Evolutionary conservation across 2,113 vertebrate genomes (phyloP), one percentile per base, ranked within the genome.

Genomic region (Xiphias gladius): DNA sequence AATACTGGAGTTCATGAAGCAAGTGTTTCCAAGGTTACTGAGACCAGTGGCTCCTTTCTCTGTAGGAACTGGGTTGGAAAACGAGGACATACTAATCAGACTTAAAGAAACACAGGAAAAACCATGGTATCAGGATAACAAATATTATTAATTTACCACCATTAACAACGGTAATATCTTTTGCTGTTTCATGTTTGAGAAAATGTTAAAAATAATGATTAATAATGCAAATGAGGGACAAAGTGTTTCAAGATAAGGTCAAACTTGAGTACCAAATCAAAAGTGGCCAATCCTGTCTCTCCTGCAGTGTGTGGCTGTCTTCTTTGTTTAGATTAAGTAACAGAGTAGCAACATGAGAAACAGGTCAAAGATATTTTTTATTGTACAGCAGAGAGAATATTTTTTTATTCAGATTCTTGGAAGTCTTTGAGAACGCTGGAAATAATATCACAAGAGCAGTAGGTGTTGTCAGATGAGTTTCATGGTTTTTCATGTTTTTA

Each of bases 1-100:
- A 93, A 99, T 99, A 73, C 98, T 99, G 67, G 98, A 99, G 92
- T 99, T 99, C 98, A 99, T 99, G 92, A 99, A 99, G 87, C 98
- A 99, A 0, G 98, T 99, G 91, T 99, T 99, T 41, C 98, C 98
- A 76, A 99, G 95, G 87, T 99, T 99, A 94, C 98, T 99, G 84
- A 99, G 95, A 58, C 98, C 98, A 4, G 98, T 99, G 46, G 98
- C 98, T 71, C 98, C 98, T 67, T 99, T 99, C 93, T 99, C 98
- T 66, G 98, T 99, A 5, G 98, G 98, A 89, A 99, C 98, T 99
- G 86, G 0, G 54, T 22, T 37, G 8, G 24, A 76, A 74, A 26
- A 72, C 30, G 30, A 75, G 7, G 28, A 65, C 4, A 35, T n/a
- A 7, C 7, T 3, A 32, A 9, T 74, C 20, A 66, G 24, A 75